Conservation (phyloP, 2,888 invertebrate genomes). For the Watsonalla cultraria region DNA sequence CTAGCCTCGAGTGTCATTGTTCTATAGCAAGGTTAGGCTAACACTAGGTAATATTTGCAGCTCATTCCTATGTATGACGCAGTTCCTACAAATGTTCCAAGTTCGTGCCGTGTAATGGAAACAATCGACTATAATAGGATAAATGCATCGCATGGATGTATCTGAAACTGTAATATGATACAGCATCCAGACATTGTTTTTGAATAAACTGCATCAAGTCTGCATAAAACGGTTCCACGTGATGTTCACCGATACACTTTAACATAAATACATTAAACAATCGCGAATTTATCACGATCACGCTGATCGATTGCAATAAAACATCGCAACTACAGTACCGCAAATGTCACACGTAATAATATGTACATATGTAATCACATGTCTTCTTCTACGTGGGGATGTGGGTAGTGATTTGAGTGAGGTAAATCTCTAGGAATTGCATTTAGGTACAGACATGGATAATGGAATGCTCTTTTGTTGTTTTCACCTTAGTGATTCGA, state of each 20-base stretch:
- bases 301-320: neutral
- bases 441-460: too few species aligned
- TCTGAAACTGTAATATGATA: neutral
- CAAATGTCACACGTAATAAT: neutral
- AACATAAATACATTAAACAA: neutral
- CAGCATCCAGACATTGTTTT: too few species aligned
- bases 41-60: constrained; percentile 11
- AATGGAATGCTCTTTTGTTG: too few species aligned
- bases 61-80: constrained; percentile 9
- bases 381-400: too few species aligned
- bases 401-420: too few species aligned
- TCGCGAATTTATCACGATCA: neutral
- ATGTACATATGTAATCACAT: too few species aligned
- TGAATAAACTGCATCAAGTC: too few species aligned
- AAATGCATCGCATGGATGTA: neutral
- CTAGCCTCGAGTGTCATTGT: constrained; percentile 28
- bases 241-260: neutral
- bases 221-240: too few species aligned
- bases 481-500: too few species aligned
- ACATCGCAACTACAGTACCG: neutral
- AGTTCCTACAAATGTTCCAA: neutral
- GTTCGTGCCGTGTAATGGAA: constrained; percentile 1
- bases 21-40: constrained; percentile 32
- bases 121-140: neutral
- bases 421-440: too few species aligned